These are phyloP conservation scores for Caenorhabditis tropicalis DNA, from an alignment of 1,140 invertebrate species.

Conservation along the genomic window DNA sequence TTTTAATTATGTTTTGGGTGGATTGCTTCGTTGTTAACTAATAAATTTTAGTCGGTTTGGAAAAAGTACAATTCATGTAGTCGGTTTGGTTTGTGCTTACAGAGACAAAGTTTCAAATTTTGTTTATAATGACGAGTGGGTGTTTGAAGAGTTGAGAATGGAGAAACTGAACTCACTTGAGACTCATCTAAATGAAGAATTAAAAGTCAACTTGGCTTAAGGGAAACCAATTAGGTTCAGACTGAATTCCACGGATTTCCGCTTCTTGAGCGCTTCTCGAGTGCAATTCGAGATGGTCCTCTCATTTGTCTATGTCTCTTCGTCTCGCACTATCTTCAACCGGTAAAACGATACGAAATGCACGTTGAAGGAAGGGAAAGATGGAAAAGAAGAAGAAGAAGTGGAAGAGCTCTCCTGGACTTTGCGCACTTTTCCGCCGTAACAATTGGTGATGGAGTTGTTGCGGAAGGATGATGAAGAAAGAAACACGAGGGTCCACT, in stretches of 20 bases:
- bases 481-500: conserved; percentile 2
- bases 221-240: conserved; percentile 36
- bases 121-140: conserved; percentile 26
- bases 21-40: background rate
- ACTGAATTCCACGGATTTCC: conserved; percentile 36
- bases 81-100: background rate
- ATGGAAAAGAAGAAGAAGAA: background rate
- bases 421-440: conserved; percentile 39
- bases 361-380: conserved; percentile 16
- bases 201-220: conserved; percentile 26
- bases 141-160: background rate
- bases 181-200: background rate
- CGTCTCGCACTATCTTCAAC: conserved; percentile 17
- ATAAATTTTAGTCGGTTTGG: background rate
- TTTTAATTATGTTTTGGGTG: too few relatives aligned
- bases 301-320: conserved; percentile 29
- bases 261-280: conserved; percentile 26
- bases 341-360: conserved; percentile 44
- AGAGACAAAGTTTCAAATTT: background rate
- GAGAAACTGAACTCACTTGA: background rate
- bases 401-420: conserved; percentile 8
- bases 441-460: conserved; percentile 41
- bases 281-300: conserved; percentile 42
- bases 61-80: conserved; percentile 11
- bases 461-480: conserved; percentile 41